Evolutionary conservation across 2,888 invertebrate genomes (phyloP).

Genomic region (Synergus itoensis): DNA sequence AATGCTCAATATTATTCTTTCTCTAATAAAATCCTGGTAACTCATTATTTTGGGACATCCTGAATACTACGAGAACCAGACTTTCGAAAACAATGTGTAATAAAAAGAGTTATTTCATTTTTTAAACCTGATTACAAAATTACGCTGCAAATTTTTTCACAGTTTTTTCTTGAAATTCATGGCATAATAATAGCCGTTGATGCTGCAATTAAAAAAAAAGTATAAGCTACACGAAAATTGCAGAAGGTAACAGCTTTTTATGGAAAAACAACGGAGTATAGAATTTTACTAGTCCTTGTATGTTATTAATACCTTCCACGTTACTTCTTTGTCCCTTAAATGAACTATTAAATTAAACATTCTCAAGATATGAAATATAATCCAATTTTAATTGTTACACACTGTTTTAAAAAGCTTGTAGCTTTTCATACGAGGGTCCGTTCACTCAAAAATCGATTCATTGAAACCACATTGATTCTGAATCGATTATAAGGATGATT

Average conservation of each 20-base stretch:
- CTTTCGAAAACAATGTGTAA: neutral
- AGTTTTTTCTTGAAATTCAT: too few species aligned
- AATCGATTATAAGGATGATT: too few species aligned
- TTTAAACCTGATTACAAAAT: neutral
- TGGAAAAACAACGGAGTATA: too few species aligned
- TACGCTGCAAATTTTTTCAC: too few species aligned
- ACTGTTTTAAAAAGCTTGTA: neutral
- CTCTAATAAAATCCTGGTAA: neutral
- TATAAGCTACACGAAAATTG: neutral
- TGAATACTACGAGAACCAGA: neutral
- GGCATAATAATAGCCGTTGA: neutral
- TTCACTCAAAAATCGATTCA: too few species aligned
- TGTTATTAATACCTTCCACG: neutral
- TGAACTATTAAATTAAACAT: too few species aligned
- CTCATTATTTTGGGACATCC: neutral
- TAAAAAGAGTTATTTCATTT: neutral
- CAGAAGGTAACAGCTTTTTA: too few species aligned
- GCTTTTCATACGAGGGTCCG: neutral
- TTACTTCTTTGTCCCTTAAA: neutral
- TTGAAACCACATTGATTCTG: too few species aligned
- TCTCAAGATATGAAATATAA: neutral
- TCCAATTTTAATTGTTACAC: neutral
- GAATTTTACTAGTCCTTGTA: neutral
- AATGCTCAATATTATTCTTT: neutral
- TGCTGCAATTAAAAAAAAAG: neutral